Conservation (phyloP, 2,888 invertebrate genomes). For the Leistus spinibarbis region DNA sequence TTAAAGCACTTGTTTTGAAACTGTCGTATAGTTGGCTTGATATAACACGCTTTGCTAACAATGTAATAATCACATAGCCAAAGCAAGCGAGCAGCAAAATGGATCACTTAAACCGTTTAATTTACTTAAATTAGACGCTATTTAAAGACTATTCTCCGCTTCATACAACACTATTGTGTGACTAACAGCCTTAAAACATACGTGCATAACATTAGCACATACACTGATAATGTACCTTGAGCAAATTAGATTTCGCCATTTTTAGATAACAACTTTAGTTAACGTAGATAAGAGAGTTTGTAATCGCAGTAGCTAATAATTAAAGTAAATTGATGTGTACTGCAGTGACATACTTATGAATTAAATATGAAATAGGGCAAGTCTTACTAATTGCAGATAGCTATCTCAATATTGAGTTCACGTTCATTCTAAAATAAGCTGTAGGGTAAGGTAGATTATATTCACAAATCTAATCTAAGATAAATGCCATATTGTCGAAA, state of each 20-base stretch:
- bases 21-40: not conserved
- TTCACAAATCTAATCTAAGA: no score
- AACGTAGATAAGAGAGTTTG: not conserved
- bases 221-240: not conserved
- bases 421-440: no score
- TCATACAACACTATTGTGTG: not conserved
- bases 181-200: not conserved
- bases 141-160: slow-evolving; percentile 7
- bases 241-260: not conserved
- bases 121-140: slow-evolving; percentile 35
- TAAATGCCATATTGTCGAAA: no score
- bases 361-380: not conserved
- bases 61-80: slow-evolving; percentile 29
- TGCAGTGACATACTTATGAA: not conserved
- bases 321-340: not conserved
- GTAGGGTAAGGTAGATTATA: no score
- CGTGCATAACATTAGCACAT: not conserved
- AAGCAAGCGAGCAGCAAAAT: slow-evolving; percentile 35
- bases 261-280: not conserved
- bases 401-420: no score
- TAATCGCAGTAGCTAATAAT: not conserved
- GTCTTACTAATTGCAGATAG: not conserved
- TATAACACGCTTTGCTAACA: not conserved
- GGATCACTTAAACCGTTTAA: slow-evolving; percentile 34
- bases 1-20: slow-evolving; percentile 9